These are phyloP conservation scores for Drosophila kikkawai DNA, from an alignment of 1,140 invertebrate species.

Conservation along the genomic window DNA sequence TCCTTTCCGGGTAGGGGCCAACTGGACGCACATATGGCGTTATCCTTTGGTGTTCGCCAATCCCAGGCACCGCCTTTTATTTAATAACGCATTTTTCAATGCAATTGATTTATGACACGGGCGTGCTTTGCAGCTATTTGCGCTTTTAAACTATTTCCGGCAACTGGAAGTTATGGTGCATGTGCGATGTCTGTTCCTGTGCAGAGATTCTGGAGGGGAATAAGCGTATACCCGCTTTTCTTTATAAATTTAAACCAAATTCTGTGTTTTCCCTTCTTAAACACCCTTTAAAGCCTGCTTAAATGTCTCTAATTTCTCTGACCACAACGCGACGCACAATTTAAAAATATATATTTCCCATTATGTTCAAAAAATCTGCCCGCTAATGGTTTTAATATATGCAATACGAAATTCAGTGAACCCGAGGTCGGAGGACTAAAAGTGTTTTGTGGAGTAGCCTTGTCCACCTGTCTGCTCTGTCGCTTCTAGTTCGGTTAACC, in stretches of 20 bases:
- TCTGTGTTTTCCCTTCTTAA: background rate
- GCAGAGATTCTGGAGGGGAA: background rate
- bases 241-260: too few relatives aligned
- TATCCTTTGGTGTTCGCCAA: slow-evolving; percentile 20
- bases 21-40: slow-evolving; percentile 49
- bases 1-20: slow-evolving; percentile 18
- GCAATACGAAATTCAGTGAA: slow-evolving; percentile 69
- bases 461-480: slow-evolving; percentile 52
- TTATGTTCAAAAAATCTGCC: slow-evolving; percentile 39
- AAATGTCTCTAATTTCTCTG: slow-evolving; percentile 25
- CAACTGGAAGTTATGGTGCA: slow-evolving; percentile 1
- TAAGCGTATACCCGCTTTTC: too few relatives aligned
- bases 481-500: slow-evolving; percentile 1
- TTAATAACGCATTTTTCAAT: slow-evolving; percentile 82
- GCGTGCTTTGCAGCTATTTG: slow-evolving; percentile 62
- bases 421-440: slow-evolving; percentile 59
- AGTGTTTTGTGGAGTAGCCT: slow-evolving; percentile 28
- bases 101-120: slow-evolving; percentile 73
- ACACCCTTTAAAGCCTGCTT: slow-evolving; percentile 18
- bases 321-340: slow-evolving; percentile 56
- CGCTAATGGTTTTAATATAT: slow-evolving; percentile 79
- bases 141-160: background rate
- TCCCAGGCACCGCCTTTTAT: slow-evolving; percentile 46
- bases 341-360: slow-evolving; percentile 70
- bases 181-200: background rate